Percentiles rank a stretch among this genome's conserved stretches.
phyloP scores from a whole-genome alignment of 2,888 invertebrate species.

The Parnassius apollo region DNA sequence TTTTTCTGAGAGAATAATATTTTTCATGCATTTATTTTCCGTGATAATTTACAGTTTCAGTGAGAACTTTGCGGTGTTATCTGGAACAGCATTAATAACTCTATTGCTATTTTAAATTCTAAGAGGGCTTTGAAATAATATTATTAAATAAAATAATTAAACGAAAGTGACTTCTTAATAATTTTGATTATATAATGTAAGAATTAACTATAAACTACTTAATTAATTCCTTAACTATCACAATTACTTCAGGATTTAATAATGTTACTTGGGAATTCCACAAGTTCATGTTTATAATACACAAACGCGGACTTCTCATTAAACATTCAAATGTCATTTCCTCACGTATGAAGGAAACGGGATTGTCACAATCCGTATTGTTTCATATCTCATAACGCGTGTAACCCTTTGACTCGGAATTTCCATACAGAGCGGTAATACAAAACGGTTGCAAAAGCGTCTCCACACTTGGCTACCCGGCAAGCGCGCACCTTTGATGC shows the following conservation, averaged over 20 bases:
- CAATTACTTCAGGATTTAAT: slow-evolving; percentile 11
- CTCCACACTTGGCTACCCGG: slow-evolving; percentile 75
- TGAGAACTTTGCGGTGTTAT: too few species aligned
- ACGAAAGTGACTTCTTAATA: too few species aligned
- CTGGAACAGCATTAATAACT: too few species aligned
- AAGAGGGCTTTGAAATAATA: too few species aligned
- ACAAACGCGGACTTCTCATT: slow-evolving; percentile 66
- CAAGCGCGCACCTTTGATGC: slow-evolving; percentile 76
- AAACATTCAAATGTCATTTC: slow-evolving; percentile 75
- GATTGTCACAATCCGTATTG: slow-evolving; percentile 78
- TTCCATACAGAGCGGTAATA: slow-evolving; percentile 49
- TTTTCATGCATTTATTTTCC: too few species aligned
- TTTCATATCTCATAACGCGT: slow-evolving; percentile 77
- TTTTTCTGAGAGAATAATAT: too few species aligned
- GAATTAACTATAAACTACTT: not conserved
- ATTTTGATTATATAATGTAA: too few species aligned
- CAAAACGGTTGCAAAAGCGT: slow-evolving; percentile 69
- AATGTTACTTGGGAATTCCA: slow-evolving; percentile 22
- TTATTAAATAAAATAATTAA: too few species aligned
- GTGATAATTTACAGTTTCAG: too few species aligned
- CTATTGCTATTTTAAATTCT: too few species aligned
- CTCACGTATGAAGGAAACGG: slow-evolving; percentile 71
- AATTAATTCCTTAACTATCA: not conserved
- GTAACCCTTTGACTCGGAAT: slow-evolving; percentile 74
- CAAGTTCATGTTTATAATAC: slow-evolving; percentile 47